These are phyloP conservation scores for Lithosia quadra DNA, from an alignment of 2,888 invertebrate species.

Conservation along the genomic window DNA sequence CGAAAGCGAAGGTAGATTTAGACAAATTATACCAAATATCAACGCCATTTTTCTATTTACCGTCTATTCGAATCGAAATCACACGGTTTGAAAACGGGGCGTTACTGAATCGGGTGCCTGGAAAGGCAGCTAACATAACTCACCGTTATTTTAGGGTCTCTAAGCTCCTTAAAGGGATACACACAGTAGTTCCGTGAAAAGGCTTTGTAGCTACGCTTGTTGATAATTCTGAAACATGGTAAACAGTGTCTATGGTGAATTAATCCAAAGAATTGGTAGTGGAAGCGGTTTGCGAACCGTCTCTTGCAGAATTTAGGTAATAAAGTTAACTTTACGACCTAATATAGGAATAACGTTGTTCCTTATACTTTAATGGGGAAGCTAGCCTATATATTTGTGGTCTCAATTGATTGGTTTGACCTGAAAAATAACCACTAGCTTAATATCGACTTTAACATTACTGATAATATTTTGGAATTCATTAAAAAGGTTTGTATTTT, in stretches of 20 bases:
- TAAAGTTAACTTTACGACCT: conserved; percentile 16
- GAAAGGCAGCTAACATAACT: not conserved
- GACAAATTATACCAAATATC: too few relatives aligned
- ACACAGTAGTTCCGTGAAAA: conserved; percentile 2
- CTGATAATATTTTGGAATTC: too few relatives aligned
- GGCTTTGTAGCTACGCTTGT: not conserved
- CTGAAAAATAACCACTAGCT: too few relatives aligned
- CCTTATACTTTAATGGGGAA: not conserved
- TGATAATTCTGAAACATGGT: conserved; percentile 1
- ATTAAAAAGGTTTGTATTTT: too few relatives aligned
- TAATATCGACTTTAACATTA: too few relatives aligned
- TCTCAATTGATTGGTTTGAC: not conserved
- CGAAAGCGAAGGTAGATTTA: too few relatives aligned
- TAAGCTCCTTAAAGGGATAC: not conserved
- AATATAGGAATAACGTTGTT: conserved; percentile 5
- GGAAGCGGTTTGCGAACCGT: not conserved
- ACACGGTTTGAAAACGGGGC: too few relatives aligned
- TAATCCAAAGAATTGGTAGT: not conserved
- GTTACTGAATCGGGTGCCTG: too few relatives aligned
- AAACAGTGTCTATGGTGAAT: not conserved
- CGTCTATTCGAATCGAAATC: too few relatives aligned
- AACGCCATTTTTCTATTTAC: too few relatives aligned
- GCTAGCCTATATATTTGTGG: not conserved
- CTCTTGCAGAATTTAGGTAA: conserved; percentile 2
- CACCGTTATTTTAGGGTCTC: conserved; percentile 1